Evolutionary conservation across 2,113 vertebrate genomes (phyloP), one percentile per base, ranked within the genome.

Genomic region (Zeus faber): DNA sequence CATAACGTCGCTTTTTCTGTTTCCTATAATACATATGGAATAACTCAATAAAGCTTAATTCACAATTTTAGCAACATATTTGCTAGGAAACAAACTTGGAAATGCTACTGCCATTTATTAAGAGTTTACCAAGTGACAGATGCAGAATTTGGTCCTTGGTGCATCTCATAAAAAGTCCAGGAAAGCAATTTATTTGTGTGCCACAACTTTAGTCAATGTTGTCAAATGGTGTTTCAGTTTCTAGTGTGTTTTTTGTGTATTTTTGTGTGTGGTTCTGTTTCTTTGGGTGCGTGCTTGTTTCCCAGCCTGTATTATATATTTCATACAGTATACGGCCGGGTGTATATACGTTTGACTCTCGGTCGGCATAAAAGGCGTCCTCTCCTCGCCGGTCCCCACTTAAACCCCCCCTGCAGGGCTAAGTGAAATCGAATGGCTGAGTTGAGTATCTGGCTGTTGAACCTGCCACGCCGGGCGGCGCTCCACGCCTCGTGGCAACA

Each of bases 361-460:
- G 54, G 55, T 65, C 58, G 11, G n/a, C 33, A 41, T 62, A 37
- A 62, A 72, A 49, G 46, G 49, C 27, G 49, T 37, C 64, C 52
- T 51, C 60, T 53, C 51, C 57, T 62, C 43, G 65, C 58, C 54
- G 73, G 56, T 17, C 43, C 11, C 1, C 6, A 17, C 22, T 10
- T 6, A 17, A 67, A 54, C 53, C 9, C 51, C 52, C 54, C 50
- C 50, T 16, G 4, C 49, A 54, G 58, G 44, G 33, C 70, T 63
- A 54, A 75, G 70, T 76, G 67, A 47, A 62, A 67, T 76, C 17
- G 39, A 75, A 75, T 65, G 55, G 65, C 64, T 55, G 50, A 65
- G 58, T 48, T 60, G 76, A 84, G 76, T 69, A 70, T 35, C 72
- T 71, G 67, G 68, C 49, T 65, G 72, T 80, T 66, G 65, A 77